Evolutionary conservation across 2,113 vertebrate genomes (phyloP).

Genomic region (Chiloscyllium plagiosum): DNA sequence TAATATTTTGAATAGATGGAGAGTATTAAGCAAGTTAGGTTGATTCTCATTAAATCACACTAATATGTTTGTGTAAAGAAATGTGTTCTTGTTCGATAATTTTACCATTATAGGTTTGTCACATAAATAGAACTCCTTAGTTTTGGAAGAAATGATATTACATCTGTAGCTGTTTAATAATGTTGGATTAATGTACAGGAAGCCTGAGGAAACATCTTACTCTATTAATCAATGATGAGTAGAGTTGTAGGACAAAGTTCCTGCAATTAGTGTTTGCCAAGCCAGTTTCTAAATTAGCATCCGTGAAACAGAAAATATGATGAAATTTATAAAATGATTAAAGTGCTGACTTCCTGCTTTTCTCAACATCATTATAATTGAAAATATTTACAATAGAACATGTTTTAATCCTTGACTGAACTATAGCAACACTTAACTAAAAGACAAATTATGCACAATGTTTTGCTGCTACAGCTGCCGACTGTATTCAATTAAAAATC

Average conservation of each 20-base stretch:
- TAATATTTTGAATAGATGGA: not conserved
- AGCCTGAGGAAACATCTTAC: not conserved
- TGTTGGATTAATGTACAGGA: not conserved
- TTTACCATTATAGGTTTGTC: not conserved
- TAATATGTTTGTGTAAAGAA: not conserved
- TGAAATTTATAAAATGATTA: not conserved
- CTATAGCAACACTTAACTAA: not conserved
- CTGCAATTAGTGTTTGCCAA: not conserved
- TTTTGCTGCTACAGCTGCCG: not conserved
- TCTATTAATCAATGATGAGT: not conserved
- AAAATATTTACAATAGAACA: not conserved
- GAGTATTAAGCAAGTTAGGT: not conserved
- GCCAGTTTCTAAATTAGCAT: not conserved
- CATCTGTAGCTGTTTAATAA: not conserved
- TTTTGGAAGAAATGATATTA: not conserved
- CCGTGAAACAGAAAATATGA: not conserved
- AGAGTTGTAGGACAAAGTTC: not conserved
- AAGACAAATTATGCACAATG: not conserved
- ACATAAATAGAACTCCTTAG: not conserved
- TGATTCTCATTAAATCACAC: not conserved
- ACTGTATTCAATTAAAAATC: not conserved
- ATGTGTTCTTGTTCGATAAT: not conserved
- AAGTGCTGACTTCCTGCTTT: not conserved
- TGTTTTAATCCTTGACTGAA: not conserved
- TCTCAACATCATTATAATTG: not conserved